These are phyloP conservation scores for Panzeria rudis DNA, from an alignment of 2,888 invertebrate species.

Conservation along the genomic window DNA sequence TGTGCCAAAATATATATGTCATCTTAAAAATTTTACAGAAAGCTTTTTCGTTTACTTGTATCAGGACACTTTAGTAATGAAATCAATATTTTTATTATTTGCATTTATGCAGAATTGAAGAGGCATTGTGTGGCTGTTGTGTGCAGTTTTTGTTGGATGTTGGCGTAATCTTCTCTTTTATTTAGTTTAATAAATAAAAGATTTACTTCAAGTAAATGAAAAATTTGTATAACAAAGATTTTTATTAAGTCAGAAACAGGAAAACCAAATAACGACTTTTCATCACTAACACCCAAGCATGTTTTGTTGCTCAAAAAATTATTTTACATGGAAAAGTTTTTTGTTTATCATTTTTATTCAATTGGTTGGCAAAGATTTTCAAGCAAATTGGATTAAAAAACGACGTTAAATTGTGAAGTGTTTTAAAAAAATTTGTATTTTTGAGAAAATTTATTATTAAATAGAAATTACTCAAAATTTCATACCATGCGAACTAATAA, in stretches of 20 bases:
- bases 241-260: constrained; percentile 31
- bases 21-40: not conserved
- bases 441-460: too few species aligned
- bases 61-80: constrained; percentile 7
- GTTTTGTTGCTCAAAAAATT: not conserved
- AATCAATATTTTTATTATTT: constrained; percentile 39
- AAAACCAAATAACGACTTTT: not conserved
- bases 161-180: constrained; percentile 7
- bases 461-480: too few species aligned
- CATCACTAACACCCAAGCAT: constrained; percentile 16
- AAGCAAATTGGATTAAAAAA: not conserved
- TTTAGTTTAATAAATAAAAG: constrained; percentile 13
- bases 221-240: not conserved
- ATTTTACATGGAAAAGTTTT: constrained; percentile 5
- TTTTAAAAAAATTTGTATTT: not conserved
- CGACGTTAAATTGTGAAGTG: not conserved
- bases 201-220: not conserved
- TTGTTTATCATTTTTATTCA: constrained; percentile 11
- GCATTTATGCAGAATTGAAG: constrained; percentile 38
- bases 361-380: constrained; percentile 5
- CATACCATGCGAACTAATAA: too few species aligned
- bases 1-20: not conserved
- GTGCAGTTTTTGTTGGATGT: constrained; percentile 26
- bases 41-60: not conserved
- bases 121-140: constrained; percentile 44